A percentile compares a stretch with the other conserved stretches of the same genome.
Evolutionary conservation across 2,113 vertebrate species (phyloP).

Genomic region (Paramormyrops kingsleyae): DNA sequence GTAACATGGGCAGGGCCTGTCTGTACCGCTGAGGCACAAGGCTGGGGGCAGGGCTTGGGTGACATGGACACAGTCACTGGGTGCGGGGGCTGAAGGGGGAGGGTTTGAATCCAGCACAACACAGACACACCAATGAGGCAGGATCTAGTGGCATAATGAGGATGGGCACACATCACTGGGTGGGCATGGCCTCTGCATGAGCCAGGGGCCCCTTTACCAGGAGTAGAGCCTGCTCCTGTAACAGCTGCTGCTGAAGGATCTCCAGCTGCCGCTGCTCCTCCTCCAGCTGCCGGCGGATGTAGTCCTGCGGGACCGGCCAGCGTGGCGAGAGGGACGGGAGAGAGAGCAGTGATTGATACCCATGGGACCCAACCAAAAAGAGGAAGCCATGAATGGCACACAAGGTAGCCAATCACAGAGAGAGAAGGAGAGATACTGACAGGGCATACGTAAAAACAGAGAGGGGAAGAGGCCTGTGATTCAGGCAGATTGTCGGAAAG

Average conservation of each 20-base stretch:
- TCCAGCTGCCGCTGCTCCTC: conserved; percentile 99
- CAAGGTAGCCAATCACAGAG: conserved; percentile 3
- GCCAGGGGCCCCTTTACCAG: conserved; percentile 75
- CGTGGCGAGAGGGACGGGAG: conserved; percentile 43
- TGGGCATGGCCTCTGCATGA: neutral
- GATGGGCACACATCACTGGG: neutral
- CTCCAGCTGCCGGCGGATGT: conserved; percentile 98
- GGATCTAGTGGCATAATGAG: neutral
- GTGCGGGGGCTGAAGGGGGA: neutral
- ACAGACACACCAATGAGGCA: conserved; percentile 1
- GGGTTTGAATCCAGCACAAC: neutral
- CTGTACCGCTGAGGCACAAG: neutral
- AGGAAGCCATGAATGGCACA: conserved; percentile 14
- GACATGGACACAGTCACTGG: neutral
- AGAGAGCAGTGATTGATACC: conserved; percentile 20
- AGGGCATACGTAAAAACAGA: conserved; percentile 15
- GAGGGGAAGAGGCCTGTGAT: conserved; percentile 33
- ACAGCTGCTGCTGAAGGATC: conserved; percentile 97
- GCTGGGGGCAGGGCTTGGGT: neutral
- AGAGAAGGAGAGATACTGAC: conserved; percentile 24
- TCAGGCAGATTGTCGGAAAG: conserved; percentile 36
- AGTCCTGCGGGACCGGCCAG: conserved; percentile 75
- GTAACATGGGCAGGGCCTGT: neutral
- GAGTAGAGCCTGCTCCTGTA: conserved; percentile 98
- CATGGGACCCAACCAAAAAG: conserved; percentile 22